Base-by-base conservation (phyloP, 2,113 vertebrate genomes). In the Solea senegalensis region DNA sequence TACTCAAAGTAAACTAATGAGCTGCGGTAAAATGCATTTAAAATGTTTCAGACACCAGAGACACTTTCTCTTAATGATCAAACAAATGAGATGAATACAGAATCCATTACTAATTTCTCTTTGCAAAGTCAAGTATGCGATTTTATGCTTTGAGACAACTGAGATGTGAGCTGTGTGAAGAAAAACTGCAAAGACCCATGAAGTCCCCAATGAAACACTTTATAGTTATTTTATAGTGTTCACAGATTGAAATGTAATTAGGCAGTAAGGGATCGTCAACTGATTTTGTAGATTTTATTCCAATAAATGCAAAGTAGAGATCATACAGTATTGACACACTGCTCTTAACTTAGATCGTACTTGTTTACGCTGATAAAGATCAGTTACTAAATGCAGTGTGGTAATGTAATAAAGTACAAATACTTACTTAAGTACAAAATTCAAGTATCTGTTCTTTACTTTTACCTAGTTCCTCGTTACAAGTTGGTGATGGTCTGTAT, bases 1-100 rank as follows among this genome's bases (percentile, higher is more conserved):
- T 45, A 21, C 4, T 54, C 46, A 55, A 51, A 74, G 72, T 16
- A 66, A 65, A 27, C 27, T 72, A 75, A 80, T 70, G 60, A 84
- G 69, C 62, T 68, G 63, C 46, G 28, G 63, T 49, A 56, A 77
- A 66, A 68, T 69, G n/a, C 56, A 66, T 53, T 49, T 63, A 45
- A 54, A 46, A 69, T 69, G 43, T 41, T 21, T 55, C 14, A 63
- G 45, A 48, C 26, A 57, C 59, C 21, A 52, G 21, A 48, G 10
- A 53, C 43, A 50, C 46, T 6, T 78, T 5, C 50, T 59, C 45
- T 56, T 65, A 62, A 83, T 39, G 78, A 76, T 76, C 57, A 21
- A 64, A 76, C 26, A 57, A 63, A 69, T 72, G 50, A 49, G 27
- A 27, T 72, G 44, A 76, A 76, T 60, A 51, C 55, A 70, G 62